Evolutionary conservation across 2,888 invertebrate species (phyloP), one percentile per base, ranked within the genome.

Genomic region (Tubiluchus corallicola): DNA sequence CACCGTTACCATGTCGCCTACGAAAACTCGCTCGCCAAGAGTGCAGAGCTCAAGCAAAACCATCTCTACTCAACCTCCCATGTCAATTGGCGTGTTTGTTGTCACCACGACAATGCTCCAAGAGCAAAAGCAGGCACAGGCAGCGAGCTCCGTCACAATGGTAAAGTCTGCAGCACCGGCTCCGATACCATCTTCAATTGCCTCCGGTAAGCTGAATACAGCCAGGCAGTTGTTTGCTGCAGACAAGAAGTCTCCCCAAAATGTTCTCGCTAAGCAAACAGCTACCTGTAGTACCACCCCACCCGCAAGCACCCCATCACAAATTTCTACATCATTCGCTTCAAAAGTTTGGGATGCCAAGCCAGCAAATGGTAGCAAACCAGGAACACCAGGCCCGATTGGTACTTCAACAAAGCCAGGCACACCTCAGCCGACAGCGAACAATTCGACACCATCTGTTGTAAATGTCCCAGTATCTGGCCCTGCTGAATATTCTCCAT

Each of bases 161-260:
- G n/a, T n/a, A n/a, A n/a, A n/a, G n/a, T n/a, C n/a, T n/a, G n/a
- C 49, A 21, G 49, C 45, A 18, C 42, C 45, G 21, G 42, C 46
- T 3, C 19, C 46, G 13, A 29, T 41, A 15, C 46, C 49, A 39
- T 46, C 49, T 17, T 48, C 48, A 4, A 47, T 48, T 45, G 37
- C 46, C 9, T 44, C 29, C 18, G 48, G 45, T 44, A 43, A 43
- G 38, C 49, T 47, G 15, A 48, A 48, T 48, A 47, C 47, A 13
- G 56, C 56, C 17, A 52, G 63, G 20, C 63, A 63, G 51, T 53
- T 63, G 38, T 61, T 62, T 47, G 54, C 58, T 13, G 50, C 49
- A 20, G 61, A 58, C 13, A 54, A 55, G 44, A 49, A 50, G 42
- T 46, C 49, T 13, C 49, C 53, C 5, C 19, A n/a, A 3, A 40